phyloP scores from a whole-genome alignment of 2,888 invertebrate species.

The Drosophila mulleri region DNA sequence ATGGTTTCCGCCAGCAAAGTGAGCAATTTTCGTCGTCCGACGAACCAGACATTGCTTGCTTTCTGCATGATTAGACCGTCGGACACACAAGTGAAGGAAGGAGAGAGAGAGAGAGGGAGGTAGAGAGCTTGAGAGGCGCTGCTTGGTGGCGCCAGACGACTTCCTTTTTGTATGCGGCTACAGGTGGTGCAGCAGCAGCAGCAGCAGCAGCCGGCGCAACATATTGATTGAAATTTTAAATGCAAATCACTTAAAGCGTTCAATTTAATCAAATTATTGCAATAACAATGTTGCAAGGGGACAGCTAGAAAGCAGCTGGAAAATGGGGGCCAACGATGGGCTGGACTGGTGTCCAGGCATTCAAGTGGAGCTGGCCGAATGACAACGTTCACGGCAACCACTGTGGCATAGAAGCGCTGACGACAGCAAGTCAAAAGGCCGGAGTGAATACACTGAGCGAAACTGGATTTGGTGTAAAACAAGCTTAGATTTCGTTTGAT shows the following conservation, averaged over 20 bases:
- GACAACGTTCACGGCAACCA: slow-evolving; percentile 25
- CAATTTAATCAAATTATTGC: slow-evolving; percentile 81
- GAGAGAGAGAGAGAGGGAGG: neutral
- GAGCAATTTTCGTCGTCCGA: slow-evolving; percentile 48
- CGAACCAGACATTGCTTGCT: slow-evolving; percentile 24
- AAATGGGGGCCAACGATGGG: neutral
- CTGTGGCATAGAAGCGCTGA: slow-evolving; percentile 39
- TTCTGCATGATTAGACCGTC: slow-evolving; percentile 64
- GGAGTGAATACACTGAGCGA: slow-evolving; percentile 55
- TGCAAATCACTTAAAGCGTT: slow-evolving; percentile 81
- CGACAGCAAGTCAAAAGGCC: slow-evolving; percentile 71
- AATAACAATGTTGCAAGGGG: slow-evolving; percentile 42
- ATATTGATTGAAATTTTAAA: slow-evolving; percentile 81
- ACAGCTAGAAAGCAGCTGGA: neutral
- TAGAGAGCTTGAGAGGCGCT: neutral
- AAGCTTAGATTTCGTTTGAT: too few species aligned
- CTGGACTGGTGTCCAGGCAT: neutral
- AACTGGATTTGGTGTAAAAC: neutral
- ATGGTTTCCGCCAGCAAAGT: slow-evolving; percentile 72
- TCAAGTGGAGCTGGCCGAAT: slow-evolving; percentile 9
- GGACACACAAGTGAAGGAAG: slow-evolving; percentile 7
- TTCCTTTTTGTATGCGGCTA: slow-evolving; percentile 43
- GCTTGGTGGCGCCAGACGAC: slow-evolving; percentile 59
- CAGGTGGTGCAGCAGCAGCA: slow-evolving; percentile 14
- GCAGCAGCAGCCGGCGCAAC: slow-evolving; percentile 49